Percentiles rank a stretch among this genome's conserved stretches.
Evolutionary conservation across 2,797 vertebrate species (phyloP).

Genomic region (Tokudaia tokunoshimensis): DNA sequence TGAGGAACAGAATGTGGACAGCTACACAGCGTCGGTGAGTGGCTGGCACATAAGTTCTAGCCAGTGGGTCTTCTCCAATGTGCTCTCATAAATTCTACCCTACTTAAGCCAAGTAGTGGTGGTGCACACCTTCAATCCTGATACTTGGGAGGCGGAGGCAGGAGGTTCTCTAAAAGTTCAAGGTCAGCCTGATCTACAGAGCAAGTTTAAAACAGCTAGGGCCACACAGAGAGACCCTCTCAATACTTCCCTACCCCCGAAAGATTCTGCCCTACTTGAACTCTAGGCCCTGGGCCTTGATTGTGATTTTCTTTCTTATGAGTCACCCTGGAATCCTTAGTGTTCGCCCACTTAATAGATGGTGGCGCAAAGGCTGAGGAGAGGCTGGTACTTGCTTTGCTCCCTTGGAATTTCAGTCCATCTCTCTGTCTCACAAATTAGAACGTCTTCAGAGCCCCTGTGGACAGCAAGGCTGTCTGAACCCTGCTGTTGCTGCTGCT

Average conservation of each 20-base stretch:
- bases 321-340: neutral
- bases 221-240: neutral
- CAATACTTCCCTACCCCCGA: neutral
- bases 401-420: neutral
- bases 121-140: neutral
- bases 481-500: neutral
- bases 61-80: neutral
- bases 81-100: fast-evolving
- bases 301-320: neutral
- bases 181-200: neutral
- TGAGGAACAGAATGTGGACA: slow-evolving; percentile 95
- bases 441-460: neutral
- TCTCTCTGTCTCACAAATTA: neutral
- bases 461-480: neutral
- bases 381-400: neutral
- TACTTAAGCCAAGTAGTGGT: neutral
- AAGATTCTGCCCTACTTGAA: neutral
- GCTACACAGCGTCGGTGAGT: slow-evolving; percentile 94
- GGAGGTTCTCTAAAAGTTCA: neutral
- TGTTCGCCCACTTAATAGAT: neutral
- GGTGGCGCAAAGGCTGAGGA: neutral
- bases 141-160: neutral
- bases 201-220: neutral
- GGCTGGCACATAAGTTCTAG: fast-evolving
- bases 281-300: fast-evolving